phyloP scores from a whole-genome alignment of 2,113 vertebrate genomes.

The Zapus hudsonius region DNA sequence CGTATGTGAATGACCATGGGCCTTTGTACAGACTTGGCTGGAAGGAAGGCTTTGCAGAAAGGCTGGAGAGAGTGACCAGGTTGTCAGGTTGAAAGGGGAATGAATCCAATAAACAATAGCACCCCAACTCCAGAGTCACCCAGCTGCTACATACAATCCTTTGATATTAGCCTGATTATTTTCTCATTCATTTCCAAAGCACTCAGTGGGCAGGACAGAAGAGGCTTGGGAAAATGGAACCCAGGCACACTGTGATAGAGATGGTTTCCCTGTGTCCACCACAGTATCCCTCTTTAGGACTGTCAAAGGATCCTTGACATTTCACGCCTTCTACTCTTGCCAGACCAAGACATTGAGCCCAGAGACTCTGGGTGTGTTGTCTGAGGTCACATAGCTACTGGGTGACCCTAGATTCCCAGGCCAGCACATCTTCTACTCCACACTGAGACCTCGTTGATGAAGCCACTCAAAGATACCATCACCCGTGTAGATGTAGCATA shows the following conservation, averaged over 20 bases:
- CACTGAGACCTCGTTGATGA: background rate
- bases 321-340: background rate
- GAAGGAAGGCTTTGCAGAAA: background rate
- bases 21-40: background rate
- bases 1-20: fast-evolving
- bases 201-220: background rate
- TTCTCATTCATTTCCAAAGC: conserved; percentile 42
- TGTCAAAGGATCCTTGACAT: background rate
- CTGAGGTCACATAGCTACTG: background rate
- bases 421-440: background rate
- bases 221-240: background rate
- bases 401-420: background rate
- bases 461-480: background rate
- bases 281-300: background rate
- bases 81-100: background rate
- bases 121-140: background rate
- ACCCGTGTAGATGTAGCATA: background rate
- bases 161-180: background rate
- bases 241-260: background rate
- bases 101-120: conserved; percentile 11
- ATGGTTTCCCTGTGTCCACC: background rate
- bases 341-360: background rate
- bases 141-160: background rate
- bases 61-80: background rate
- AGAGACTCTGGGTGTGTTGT: background rate